phyloP scores from a whole-genome alignment of 1,140 invertebrate species.

The Sarcophaga bullata region DNA sequence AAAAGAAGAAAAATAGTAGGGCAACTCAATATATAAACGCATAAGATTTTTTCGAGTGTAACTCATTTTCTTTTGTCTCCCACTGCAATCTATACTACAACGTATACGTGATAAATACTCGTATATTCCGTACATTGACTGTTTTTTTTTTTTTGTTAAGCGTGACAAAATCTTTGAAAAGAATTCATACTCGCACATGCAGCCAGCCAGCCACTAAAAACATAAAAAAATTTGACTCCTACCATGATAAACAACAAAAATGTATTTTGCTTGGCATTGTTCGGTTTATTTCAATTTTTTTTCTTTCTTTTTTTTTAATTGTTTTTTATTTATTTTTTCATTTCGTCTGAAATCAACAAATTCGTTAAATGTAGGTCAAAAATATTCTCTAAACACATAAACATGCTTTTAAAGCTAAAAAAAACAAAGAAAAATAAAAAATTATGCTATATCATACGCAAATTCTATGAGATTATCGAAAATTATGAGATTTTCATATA shows the following conservation, averaged over 20 bases:
- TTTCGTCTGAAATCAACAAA: constrained; percentile 13
- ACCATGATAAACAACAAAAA: constrained; percentile 12
- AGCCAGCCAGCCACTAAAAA: neutral
- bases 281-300: neutral
- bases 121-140: neutral
- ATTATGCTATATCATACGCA: too few species aligned
- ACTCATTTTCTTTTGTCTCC: too few species aligned
- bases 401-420: too few species aligned
- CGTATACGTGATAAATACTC: too few species aligned
- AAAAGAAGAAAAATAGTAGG: too few species aligned
- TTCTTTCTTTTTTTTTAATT: neutral
- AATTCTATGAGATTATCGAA: too few species aligned
- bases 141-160: neutral
- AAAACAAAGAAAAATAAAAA: too few species aligned
- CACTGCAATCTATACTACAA: too few species aligned
- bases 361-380: constrained; percentile 12
- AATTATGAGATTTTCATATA: too few species aligned
- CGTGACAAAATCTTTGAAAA: neutral
- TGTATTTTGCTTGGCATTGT: neutral
- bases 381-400: neutral
- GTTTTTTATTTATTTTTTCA: too few species aligned
- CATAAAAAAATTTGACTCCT: constrained; percentile 8
- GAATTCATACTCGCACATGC: neutral
- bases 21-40: too few species aligned
- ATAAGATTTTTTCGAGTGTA: too few species aligned